These are phyloP conservation scores for Volucella inanis DNA, from an alignment of 2,888 invertebrate genomes.

Conservation along the genomic window DNA sequence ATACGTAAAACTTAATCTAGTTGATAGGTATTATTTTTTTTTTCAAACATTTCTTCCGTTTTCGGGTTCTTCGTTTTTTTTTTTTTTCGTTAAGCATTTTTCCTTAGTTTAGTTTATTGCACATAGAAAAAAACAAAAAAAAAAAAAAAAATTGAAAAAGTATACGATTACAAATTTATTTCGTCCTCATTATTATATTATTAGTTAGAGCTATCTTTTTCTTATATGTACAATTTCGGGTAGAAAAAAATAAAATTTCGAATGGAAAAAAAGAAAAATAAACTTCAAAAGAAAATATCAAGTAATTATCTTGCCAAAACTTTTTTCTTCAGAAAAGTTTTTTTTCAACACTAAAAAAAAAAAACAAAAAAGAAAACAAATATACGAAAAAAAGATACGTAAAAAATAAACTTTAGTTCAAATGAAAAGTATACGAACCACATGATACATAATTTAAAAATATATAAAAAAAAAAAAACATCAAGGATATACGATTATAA, in stretches of 20 bases:
- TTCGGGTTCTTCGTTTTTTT: slow-evolving; percentile 46
- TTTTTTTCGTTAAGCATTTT: slow-evolving; percentile 50
- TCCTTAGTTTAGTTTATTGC: slow-evolving; percentile 62
- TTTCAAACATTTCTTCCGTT: slow-evolving; percentile 55
- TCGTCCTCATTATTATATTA: slow-evolving; percentile 70
- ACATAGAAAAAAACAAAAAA: slow-evolving; percentile 51
- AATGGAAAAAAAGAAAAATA: slow-evolving; percentile 33
- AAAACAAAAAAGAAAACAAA: slow-evolving; percentile 65
- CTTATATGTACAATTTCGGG: slow-evolving; percentile 31
- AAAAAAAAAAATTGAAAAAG: slow-evolving; percentile 41
- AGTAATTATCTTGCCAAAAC: slow-evolving; percentile 73
- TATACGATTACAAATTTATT: slow-evolving; percentile 73
- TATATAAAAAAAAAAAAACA: slow-evolving; percentile 73
- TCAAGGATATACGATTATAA: slow-evolving; percentile 80
- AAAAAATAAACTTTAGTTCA: slow-evolving; percentile 83
- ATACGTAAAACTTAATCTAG: slow-evolving; percentile 74
- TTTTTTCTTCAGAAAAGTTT: slow-evolving; percentile 56
- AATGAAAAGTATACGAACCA: slow-evolving; percentile 83
- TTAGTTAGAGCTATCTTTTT: slow-evolving; percentile 62
- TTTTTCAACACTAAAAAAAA: slow-evolving; percentile 49
- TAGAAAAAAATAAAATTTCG: slow-evolving; percentile 26
- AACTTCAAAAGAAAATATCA: slow-evolving; percentile 35
- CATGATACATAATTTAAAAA: slow-evolving; percentile 74
- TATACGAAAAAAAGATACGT: slow-evolving; percentile 72
- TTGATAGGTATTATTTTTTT: slow-evolving; percentile 59